Conservation (phyloP, 2,797 vertebrate species). For the Danio choprae region DNA sequence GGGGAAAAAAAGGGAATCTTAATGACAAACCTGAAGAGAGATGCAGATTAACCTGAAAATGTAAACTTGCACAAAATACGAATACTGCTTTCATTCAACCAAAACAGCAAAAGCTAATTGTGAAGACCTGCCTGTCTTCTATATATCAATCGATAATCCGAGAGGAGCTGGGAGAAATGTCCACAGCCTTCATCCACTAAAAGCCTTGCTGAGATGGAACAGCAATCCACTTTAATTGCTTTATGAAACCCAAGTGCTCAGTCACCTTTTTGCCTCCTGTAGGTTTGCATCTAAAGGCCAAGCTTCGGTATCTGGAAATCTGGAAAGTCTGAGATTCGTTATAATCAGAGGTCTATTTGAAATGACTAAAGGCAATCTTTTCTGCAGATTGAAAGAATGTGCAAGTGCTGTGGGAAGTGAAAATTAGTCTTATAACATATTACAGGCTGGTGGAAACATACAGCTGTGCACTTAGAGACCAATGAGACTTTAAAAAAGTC, state of each 20-base stretch:
- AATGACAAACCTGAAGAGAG: slow-evolving; percentile 32
- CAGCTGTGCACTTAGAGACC: neutral
- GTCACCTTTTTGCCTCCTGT: neutral
- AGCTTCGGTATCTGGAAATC: slow-evolving; percentile 30
- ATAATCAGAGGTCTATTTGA: slow-evolving; percentile 2
- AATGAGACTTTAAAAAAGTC: too few relatives aligned
- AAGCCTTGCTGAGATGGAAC: slow-evolving; percentile 17
- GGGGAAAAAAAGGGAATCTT: too few relatives aligned
- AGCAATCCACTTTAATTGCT: slow-evolving; percentile 35
- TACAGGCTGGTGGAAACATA: neutral
- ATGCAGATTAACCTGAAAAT: neutral
- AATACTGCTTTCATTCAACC: slow-evolving; percentile 33
- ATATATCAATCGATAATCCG: slow-evolving; percentile 39
- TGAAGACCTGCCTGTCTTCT: slow-evolving; percentile 19
- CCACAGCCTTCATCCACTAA: neutral
- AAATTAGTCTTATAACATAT: neutral
- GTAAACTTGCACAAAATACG: neutral
- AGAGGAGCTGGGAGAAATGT: slow-evolving; percentile 26
- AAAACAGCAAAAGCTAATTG: slow-evolving; percentile 31
- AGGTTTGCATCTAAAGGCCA: slow-evolving; percentile 28
- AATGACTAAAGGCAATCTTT: neutral
- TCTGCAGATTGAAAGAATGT: slow-evolving; percentile 61
- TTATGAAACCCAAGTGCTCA: slow-evolving; percentile 9
- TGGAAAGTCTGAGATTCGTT: slow-evolving; percentile 47
- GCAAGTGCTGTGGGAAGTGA: slow-evolving; percentile 58